Evolutionary conservation across 2,797 vertebrate species (phyloP).

Genomic region (Falco peregrinus): DNA sequence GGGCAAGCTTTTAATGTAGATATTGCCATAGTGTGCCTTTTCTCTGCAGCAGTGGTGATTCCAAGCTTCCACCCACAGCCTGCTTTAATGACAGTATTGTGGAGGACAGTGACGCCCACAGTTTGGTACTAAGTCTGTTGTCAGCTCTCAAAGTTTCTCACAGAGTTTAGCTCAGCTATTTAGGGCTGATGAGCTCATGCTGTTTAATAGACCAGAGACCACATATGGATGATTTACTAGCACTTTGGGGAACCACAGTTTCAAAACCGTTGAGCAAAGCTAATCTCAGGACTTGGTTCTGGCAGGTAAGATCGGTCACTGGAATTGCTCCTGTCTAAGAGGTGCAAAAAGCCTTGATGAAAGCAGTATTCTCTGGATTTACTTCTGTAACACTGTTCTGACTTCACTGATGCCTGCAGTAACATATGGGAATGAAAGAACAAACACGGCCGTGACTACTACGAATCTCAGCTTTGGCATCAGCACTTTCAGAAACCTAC

Average conservation of each 20-base stretch:
- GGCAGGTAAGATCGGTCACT: conserved; percentile 11
- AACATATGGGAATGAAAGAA: background rate
- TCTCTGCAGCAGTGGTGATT: background rate
- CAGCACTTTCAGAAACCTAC: background rate
- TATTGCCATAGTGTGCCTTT: background rate
- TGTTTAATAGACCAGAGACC: conserved; percentile 49
- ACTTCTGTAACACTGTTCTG: background rate
- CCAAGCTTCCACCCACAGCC: conserved; percentile 42
- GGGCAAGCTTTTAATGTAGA: background rate
- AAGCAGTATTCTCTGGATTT: conserved; percentile 19
- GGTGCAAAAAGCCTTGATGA: conserved; percentile 22
- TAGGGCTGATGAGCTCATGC: conserved; percentile 53
- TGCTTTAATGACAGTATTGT: conserved; percentile 45
- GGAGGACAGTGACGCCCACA: conserved; percentile 64
- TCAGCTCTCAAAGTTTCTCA: conserved; percentile 50
- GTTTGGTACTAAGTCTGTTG: conserved; percentile 48
- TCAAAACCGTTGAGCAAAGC: background rate
- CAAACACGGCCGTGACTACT: background rate
- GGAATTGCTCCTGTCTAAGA: conserved; percentile 19
- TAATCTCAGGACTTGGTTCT: conserved; percentile 7
- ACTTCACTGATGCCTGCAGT: background rate
- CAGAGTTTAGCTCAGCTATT: conserved; percentile 56
- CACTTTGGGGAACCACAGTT: background rate
- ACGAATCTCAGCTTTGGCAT: background rate
- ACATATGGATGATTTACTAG: conserved; percentile 3